Evolutionary conservation across 2,888 invertebrate species (phyloP).

Genomic region (Epinotia bilunana): DNA sequence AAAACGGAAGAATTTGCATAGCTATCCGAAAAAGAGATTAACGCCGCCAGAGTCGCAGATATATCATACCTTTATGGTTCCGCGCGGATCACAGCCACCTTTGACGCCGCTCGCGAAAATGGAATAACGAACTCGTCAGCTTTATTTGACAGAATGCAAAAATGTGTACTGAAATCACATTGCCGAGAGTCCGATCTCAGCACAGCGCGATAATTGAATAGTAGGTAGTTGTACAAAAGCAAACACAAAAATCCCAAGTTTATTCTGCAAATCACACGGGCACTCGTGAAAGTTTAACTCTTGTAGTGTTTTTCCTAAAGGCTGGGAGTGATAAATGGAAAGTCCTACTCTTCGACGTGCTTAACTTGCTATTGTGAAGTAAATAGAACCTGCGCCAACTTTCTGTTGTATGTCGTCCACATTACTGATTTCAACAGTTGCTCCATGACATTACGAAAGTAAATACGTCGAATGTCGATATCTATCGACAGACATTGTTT

Average conservation of each 20-base stretch:
- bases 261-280: not conserved
- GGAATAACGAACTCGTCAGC: slow-evolving; percentile 27
- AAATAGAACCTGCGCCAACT: not conserved
- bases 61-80: slow-evolving; percentile 15
- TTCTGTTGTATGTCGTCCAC: not conserved
- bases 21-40: slow-evolving; percentile 24
- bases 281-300: not conserved
- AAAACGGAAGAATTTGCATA: slow-evolving; percentile 23
- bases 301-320: slow-evolving; percentile 1
- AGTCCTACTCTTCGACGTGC: not conserved
- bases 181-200: slow-evolving; percentile 7
- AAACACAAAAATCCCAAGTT: not conserved
- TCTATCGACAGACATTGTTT: too few species aligned
- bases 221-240: slow-evolving; percentile 1
- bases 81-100: not conserved
- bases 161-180: slow-evolving; percentile 7
- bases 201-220: slow-evolving; percentile 3
- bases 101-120: slow-evolving; percentile 16
- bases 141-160: slow-evolving; percentile 21
- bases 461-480: too few species aligned
- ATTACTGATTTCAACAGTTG: not conserved
- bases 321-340: not conserved
- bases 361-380: not conserved
- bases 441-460: too few species aligned
- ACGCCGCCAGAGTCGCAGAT: slow-evolving; percentile 10